Base-by-base conservation (phyloP, 2,888 invertebrate species). In the Oligia latruncula region DNA sequence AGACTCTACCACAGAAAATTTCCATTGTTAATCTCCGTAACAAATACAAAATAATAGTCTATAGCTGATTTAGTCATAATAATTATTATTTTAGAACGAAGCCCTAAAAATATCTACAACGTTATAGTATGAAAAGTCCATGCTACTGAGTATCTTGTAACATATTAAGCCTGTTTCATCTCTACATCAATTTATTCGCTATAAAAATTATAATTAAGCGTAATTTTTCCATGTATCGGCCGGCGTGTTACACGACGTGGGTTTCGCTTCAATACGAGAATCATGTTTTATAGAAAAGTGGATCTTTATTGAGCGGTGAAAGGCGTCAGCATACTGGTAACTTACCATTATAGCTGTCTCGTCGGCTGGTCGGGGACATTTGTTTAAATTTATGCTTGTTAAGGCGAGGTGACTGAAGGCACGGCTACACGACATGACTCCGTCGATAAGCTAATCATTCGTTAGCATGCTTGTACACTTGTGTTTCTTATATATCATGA, bases 291-390 rank as follows among this genome's bases (percentile, higher is more conserved):
- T 95, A 93, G 95, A 96, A 95, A 96, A 95, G 95, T 94, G 92
- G 94, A 93, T 94, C 93, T 94, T 94, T 94, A 94, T 94, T 93
- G 92, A 93, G 85, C 87, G 93, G 96, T 95, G 96, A 96, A 96
- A 96, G 95, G 94, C 91, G 91, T 89, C 85, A 87, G 80, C 72
- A 81, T 82, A 83, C 79, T 78, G 80, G 84, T 86, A 88, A 84
- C 81, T 83, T 82, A 83, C 83, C 83, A 78, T 92, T 91, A 92
- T 91, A 90, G 91, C 87, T 90, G 91, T 90, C 87, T 85, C 81
- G 89, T 88, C 90, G 88, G 88, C 90, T 80, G 89, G 87, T 86
- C 83, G 87, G 90, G 88, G 85, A 91, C 92, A 92, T 93, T 93
- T 91, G 91, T 90, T 90, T 85, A 91, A 92, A 93, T 93, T 93